Evolutionary conservation across 2,888 invertebrate genomes (phyloP).

Genomic region (Serrognathus titanus): DNA sequence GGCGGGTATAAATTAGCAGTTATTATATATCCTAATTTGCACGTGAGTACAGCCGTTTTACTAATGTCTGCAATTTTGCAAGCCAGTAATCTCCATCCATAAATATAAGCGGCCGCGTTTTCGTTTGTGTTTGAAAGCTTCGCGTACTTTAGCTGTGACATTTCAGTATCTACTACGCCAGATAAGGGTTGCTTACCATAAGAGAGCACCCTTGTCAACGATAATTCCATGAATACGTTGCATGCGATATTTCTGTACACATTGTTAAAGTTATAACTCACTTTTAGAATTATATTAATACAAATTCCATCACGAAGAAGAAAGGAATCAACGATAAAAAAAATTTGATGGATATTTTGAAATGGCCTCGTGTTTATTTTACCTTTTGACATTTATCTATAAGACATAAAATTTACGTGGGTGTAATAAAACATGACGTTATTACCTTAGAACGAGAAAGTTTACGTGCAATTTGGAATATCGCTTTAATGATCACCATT

Average conservation of each 20-base stretch:
- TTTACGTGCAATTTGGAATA: too few species aligned
- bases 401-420: too few species aligned
- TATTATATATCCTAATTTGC: neutral
- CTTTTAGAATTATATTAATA: neutral
- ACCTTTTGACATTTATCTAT: too few species aligned
- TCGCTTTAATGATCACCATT: too few species aligned
- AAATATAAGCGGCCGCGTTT: constrained; percentile 21
- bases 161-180: constrained; percentile 31
- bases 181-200: constrained; percentile 34
- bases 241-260: constrained; percentile 28
- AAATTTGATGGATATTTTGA: neutral
- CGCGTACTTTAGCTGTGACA: constrained; percentile 27
- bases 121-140: constrained; percentile 28
- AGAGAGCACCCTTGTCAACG: constrained; percentile 37
- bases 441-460: too few species aligned
- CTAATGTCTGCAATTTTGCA: constrained; percentile 15
- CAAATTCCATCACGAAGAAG: neutral
- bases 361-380: too few species aligned
- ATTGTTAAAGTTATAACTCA: neutral
- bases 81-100: constrained; percentile 16
- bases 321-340: neutral
- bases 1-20: too few species aligned
- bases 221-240: constrained; percentile 28
- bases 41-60: constrained; percentile 1
- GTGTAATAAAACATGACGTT: too few species aligned